Percentiles rank a stretch among this genome's conserved stretches.
Evolutionary conservation across 1,140 invertebrate genomes (phyloP).

Genomic region (Heliconius hewitsoni): DNA sequence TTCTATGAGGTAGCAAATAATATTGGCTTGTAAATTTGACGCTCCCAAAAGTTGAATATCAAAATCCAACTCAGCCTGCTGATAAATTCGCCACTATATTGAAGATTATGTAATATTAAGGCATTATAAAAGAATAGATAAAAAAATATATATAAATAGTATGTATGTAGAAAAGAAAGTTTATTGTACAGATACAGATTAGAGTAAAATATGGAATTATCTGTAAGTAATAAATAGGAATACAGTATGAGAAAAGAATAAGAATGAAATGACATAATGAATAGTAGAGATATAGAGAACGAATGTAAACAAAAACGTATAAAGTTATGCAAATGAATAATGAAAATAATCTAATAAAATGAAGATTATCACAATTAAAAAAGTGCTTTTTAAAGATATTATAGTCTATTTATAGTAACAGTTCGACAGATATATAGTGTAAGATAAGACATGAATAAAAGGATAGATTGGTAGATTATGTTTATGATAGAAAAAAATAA

Average conservation of each 20-base stretch:
- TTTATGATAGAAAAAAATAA: conserved; percentile 18
- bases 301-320: not conserved
- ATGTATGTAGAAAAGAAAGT: not conserved
- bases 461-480: not conserved
- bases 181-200: not conserved
- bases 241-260: not conserved
- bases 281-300: not conserved
- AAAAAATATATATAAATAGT: too few species aligned
- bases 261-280: not conserved
- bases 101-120: too few species aligned
- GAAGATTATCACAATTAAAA: not conserved
- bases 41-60: too few species aligned
- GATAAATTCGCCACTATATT: too few species aligned
- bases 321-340: not conserved
- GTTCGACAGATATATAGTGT: not conserved
- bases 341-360: not conserved
- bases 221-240: not conserved
- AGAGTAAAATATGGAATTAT: not conserved
- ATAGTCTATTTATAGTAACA: not conserved
- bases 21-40: too few species aligned
- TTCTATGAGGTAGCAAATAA: too few species aligned
- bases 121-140: too few species aligned
- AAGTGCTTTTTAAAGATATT: not conserved
- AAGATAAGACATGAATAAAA: not conserved
- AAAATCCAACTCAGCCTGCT: too few species aligned